These are phyloP conservation scores for Aphaenogaster ashmeadi DNA, from an alignment of 1,140 invertebrate species.

Conservation along the genomic window DNA sequence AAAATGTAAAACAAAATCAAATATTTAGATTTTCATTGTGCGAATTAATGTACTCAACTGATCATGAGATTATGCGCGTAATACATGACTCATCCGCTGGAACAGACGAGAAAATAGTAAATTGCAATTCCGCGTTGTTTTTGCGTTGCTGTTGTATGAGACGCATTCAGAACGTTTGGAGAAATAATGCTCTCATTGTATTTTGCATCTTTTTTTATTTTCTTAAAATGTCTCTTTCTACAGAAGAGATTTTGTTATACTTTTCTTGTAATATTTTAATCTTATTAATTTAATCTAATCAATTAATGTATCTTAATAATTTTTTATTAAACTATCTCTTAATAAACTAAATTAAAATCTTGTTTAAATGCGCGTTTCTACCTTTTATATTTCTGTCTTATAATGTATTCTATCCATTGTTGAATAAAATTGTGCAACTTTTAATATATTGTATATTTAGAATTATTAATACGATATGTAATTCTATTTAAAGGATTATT, in stretches of 20 bases:
- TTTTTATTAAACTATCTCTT: neutral
- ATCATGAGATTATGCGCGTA: constrained; percentile 53
- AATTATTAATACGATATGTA: neutral
- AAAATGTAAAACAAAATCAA: neutral
- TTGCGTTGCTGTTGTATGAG: neutral
- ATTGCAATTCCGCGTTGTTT: neutral
- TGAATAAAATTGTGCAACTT: neutral
- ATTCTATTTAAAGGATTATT: neutral
- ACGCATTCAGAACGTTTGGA: neutral
- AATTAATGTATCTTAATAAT: neutral
- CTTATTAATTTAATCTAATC: constrained; percentile 16
- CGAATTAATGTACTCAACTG: constrained; percentile 66
- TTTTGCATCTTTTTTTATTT: neutral
- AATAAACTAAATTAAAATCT: neutral
- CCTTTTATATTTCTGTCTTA: neutral
- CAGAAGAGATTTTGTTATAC: neutral
- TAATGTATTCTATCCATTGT: neutral
- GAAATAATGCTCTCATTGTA: neutral
- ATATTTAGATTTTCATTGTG: neutral
- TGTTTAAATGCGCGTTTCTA: neutral
- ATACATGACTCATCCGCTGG: constrained; percentile 65
- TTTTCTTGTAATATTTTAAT: neutral
- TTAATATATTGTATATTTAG: neutral
- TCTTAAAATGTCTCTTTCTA: neutral
- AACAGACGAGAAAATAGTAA: constrained; percentile 15